A percentile compares a stretch with the other conserved stretches of the same genome.
These are phyloP conservation scores for Eupeodes luniger DNA, from an alignment of 2,888 invertebrate genomes.

Conservation along the genomic window DNA sequence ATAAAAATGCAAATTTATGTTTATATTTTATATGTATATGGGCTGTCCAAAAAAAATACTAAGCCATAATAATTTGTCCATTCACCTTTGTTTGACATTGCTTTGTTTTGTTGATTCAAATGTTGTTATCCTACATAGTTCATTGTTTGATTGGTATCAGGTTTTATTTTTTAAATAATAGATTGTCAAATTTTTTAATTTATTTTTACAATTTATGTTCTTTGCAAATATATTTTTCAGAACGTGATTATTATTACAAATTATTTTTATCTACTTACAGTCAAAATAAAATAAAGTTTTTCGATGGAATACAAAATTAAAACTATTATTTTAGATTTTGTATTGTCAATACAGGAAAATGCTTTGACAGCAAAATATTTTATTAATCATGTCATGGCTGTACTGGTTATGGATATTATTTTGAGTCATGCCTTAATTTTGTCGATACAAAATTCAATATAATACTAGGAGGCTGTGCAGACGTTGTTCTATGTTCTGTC, in stretches of 20 bases:
- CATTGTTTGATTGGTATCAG: neutral
- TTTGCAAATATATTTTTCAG: neutral
- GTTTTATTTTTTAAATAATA: slow-evolving; percentile 2
- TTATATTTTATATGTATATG: slow-evolving; percentile 3
- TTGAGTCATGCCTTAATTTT: too few relatives aligned
- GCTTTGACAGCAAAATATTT: neutral
- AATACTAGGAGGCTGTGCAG: too few relatives aligned
- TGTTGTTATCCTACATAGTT: neutral
- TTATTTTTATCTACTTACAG: neutral
- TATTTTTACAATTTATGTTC: neutral
- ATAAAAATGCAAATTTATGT: slow-evolving; percentile 32
- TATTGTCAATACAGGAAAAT: neutral
- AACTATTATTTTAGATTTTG: neutral
- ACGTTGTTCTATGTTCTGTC: too few relatives aligned
- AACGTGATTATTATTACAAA: neutral
- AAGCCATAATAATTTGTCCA: slow-evolving; percentile 27
- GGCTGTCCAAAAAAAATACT: neutral
- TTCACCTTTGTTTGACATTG: slow-evolving; percentile 64
- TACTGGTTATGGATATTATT: neutral
- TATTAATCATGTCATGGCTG: neutral
- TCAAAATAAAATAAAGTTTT: neutral
- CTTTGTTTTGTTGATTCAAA: slow-evolving; percentile 48
- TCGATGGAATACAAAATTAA: neutral
- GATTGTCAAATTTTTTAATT: neutral
- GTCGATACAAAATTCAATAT: too few relatives aligned